A percentile compares a stretch with the other conserved stretches of the same genome.
Evolutionary conservation across 2,113 vertebrate species (phyloP).

Genomic region (Rhinoderma darwinii): DNA sequence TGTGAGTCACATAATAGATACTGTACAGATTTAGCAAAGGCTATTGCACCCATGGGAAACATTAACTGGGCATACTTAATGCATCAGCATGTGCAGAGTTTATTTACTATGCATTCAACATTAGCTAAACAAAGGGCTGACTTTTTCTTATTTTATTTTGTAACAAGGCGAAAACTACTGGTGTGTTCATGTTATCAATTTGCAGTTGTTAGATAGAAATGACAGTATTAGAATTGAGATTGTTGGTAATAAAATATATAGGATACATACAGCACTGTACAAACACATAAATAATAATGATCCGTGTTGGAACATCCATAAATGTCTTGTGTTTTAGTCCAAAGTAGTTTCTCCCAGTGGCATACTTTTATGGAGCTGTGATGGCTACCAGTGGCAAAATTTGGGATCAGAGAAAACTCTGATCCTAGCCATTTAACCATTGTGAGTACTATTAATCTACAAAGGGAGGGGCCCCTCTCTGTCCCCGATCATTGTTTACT

Average conservation of each 20-base stretch:
- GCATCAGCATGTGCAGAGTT: slow-evolving; percentile 35
- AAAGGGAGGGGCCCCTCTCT: no score
- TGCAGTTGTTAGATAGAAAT: slow-evolving; percentile 2
- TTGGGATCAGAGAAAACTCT: no score
- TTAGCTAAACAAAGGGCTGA: slow-evolving; percentile 32
- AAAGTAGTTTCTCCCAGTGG: no score
- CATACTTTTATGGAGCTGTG: no score
- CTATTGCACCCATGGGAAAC: slow-evolving; percentile 21
- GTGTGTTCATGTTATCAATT: not conserved
- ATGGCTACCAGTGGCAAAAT: no score
- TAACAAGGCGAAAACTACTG: slow-evolving; percentile 15
- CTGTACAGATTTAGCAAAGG: slow-evolving; percentile 35
- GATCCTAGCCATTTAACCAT: no score
- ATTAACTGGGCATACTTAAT: slow-evolving; percentile 45
- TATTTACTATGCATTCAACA: slow-evolving; percentile 42
- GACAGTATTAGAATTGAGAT: not conserved
- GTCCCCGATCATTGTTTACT: no score
- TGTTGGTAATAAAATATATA: not conserved
- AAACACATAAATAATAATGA: not conserved
- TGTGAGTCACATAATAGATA: slow-evolving; percentile 49
- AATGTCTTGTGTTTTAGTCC: not conserved
- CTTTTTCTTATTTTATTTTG: not conserved
- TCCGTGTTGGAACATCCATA: not conserved
- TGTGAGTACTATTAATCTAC: no score
- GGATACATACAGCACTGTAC: not conserved